Evolutionary conservation across 2,797 vertebrate genomes (phyloP), one percentile per base, ranked within the genome.

Genomic region (Takifugu ocellatus): DNA sequence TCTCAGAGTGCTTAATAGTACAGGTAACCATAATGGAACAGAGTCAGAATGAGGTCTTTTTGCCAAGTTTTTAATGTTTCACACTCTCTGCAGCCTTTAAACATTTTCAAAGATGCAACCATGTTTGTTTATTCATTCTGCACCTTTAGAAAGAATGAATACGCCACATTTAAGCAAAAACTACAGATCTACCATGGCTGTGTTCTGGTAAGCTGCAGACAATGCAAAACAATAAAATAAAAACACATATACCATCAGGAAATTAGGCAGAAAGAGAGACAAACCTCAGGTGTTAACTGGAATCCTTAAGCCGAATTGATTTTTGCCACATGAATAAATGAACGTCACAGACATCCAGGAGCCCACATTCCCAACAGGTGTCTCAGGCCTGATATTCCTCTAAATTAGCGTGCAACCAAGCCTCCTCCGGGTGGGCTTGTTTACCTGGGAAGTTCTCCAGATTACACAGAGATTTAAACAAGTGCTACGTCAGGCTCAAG

Each of bases 361-460:
- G 67, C 61, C 67, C 24, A 29, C 70, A 59, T 42, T 39, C 64
- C 53, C 79, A 84, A 84, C 84, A 86, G 59, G 78, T 87, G 69
- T 59, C 54, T 59, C n/a, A 21, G 78, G 64, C 77, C 68, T 58
- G 56, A 72, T 14, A 54, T 62, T 72, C 60, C 57, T 51, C 36
- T 51, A 25, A 66, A 73, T 72, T 59, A 54, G 66, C 64, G 75
- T 84, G 86, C 78, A 80, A 82, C 87, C 78, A 66, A 61, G 27
- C 52, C 56, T 62, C 57, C 57, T 56, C 54, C 2, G 63, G 61
- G 46, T 26, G 4, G 24, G 56, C 61, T 68, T 86, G 75, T 87
- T 87, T 84, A 77, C 74, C 43, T 33, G 59, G 47, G 29, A 63
- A 59, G 33, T 61, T 63, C 66, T 75, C 70, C 45, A 49, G 59